Conservation (phyloP, 1,140 invertebrate species). For the Chrysoperla carnea region DNA sequence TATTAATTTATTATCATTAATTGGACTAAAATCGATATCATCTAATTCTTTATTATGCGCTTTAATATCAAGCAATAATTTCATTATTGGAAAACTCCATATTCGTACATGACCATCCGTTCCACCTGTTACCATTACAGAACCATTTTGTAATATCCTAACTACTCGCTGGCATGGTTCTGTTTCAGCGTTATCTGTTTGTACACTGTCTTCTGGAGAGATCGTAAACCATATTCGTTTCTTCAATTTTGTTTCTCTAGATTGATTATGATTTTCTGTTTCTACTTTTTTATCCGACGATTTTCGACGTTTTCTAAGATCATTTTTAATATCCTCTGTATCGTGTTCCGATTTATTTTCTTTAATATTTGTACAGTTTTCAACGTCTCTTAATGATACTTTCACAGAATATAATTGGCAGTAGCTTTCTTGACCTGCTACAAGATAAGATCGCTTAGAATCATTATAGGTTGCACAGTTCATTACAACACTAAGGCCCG, state of each 20-base stretch:
- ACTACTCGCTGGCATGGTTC: conserved; percentile 78
- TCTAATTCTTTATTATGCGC: conserved; percentile 73
- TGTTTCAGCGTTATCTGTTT: conserved; percentile 57
- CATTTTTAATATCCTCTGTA: conserved; percentile 11
- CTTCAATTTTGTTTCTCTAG: conserved; percentile 35
- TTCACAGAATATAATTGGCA: conserved; percentile 78
- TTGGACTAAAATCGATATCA: conserved; percentile 74
- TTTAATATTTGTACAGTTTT: conserved; percentile 23
- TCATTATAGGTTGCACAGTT: conserved; percentile 58
- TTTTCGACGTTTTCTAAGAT: conserved; percentile 19
- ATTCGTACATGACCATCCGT: conserved; percentile 72
- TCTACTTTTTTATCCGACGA: conserved; percentile 13
- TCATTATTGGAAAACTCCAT: conserved; percentile 75
- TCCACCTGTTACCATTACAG: conserved; percentile 76
- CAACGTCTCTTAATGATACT: conserved; percentile 40
- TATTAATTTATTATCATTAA: conserved; percentile 48
- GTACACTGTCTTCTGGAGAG: conserved; percentile 53
- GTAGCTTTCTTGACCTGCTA: conserved; percentile 78
- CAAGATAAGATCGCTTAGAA: conserved; percentile 55
- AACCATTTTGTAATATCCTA: conserved; percentile 53
- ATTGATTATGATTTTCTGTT: conserved; percentile 24
- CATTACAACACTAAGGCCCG: conserved; percentile 79
- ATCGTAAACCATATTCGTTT: conserved; percentile 32
- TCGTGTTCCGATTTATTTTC: conserved; percentile 14
- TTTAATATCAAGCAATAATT: conserved; percentile 44